Evolutionary conservation across 1,140 invertebrate species (phyloP).

Genomic region (Mycetomoellerius zeteki): DNA sequence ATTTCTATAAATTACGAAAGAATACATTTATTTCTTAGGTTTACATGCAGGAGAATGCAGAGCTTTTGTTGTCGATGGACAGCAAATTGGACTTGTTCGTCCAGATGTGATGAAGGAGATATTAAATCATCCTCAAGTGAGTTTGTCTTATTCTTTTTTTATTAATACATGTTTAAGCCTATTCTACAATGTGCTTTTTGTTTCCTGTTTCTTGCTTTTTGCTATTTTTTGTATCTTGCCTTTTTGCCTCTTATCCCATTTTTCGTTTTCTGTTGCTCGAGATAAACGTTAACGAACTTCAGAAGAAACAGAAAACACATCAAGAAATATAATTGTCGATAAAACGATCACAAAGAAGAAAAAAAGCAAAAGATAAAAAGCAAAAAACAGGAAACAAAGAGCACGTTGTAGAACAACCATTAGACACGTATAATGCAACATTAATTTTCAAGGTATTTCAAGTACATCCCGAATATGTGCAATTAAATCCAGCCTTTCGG

Average conservation of each 20-base stretch:
- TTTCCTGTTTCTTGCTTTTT: too few relatives aligned
- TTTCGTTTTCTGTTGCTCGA: too few relatives aligned
- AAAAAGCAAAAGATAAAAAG: too few relatives aligned
- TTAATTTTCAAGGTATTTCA: constrained; percentile 89
- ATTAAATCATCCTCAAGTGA: constrained; percentile 93
- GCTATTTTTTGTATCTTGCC: too few relatives aligned
- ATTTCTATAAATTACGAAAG: constrained; percentile 12
- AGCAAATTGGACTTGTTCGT: constrained; percentile 95
- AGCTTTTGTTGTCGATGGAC: constrained; percentile 95
- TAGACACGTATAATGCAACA: not conserved
- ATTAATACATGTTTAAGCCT: not conserved
- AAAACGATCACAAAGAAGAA: too few relatives aligned
- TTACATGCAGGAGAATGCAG: constrained; percentile 92
- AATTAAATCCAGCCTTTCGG: constrained; percentile 94
- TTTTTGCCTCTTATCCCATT: too few relatives aligned
- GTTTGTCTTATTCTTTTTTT: constrained; percentile 72
- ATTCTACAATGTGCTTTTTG: too few relatives aligned
- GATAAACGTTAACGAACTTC: too few relatives aligned
- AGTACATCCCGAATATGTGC: constrained; percentile 91
- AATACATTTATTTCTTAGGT: constrained; percentile 85
- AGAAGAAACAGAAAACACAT: too few relatives aligned
- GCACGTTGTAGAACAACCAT: too few relatives aligned
- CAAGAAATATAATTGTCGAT: too few relatives aligned
- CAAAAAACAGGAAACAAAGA: too few relatives aligned
- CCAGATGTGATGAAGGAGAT: constrained; percentile 93